phyloP scores from a whole-genome alignment of 2,888 invertebrate genomes.

The Mactromeris polynyma region DNA sequence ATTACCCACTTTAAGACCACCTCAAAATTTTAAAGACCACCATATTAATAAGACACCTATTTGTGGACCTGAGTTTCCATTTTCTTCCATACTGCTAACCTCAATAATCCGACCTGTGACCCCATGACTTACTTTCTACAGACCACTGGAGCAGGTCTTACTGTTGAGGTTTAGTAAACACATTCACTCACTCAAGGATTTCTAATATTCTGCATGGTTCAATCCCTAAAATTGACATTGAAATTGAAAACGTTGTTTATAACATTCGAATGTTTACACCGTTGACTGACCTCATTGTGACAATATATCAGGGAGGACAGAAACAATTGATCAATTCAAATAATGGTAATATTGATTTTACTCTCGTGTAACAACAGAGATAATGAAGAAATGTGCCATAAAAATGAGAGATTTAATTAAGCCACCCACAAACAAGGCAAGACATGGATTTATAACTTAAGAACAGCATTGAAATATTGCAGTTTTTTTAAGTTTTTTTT shows the following conservation, averaged over 20 bases:
- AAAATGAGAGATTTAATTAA: not conserved
- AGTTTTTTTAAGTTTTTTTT: too few relatives aligned
- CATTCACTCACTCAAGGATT: too few relatives aligned
- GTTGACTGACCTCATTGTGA: not conserved
- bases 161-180: too few relatives aligned
- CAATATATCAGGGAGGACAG: not conserved
- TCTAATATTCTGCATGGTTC: not conserved
- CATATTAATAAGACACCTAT: too few relatives aligned
- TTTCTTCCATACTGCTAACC: too few relatives aligned
- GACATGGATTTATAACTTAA: not conserved
- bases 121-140: too few relatives aligned
- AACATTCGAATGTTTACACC: not conserved
- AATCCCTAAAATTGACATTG: not conserved
- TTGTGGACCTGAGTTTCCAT: too few relatives aligned
- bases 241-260: not conserved
- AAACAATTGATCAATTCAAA: not conserved
- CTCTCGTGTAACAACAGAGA: not conserved
- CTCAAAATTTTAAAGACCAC: too few relatives aligned
- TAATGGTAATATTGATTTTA: slow-evolving; percentile 5
- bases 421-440: not conserved
- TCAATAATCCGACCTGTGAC: too few relatives aligned
- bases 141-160: too few relatives aligned
- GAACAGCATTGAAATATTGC: too few relatives aligned
- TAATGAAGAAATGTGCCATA: not conserved
- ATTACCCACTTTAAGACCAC: too few relatives aligned